Conservation (phyloP, 1,140 invertebrate genomes). For the Diorhabda carinulata region DNA sequence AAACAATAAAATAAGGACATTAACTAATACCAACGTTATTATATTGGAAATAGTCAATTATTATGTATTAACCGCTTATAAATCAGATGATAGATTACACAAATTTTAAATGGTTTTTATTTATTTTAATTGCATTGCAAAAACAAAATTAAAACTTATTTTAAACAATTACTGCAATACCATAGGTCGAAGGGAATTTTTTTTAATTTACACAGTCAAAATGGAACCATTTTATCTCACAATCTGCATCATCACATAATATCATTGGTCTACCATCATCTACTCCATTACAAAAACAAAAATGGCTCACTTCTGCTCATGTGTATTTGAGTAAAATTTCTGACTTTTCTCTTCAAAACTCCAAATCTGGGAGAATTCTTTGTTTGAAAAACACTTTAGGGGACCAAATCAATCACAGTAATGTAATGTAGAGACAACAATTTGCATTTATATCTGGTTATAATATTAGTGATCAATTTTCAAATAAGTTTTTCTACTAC, state of each 20-base stretch:
- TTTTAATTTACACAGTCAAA: conserved; percentile 7
- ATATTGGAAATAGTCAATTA: too few relatives aligned
- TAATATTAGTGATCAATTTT: conserved; percentile 5
- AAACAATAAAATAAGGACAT: too few relatives aligned
- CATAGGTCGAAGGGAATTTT: too few relatives aligned
- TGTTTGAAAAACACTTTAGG: conserved; percentile 13
- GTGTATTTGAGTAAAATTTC: conserved; percentile 5
- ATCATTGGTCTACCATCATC: conserved; percentile 17
- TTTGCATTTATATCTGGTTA: conserved; percentile 12
- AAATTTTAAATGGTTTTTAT: too few relatives aligned
- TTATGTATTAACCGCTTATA: too few relatives aligned
- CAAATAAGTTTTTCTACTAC: not conserved
- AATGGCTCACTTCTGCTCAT: conserved; percentile 4
- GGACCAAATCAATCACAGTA: conserved; percentile 16
- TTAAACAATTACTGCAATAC: too few relatives aligned
- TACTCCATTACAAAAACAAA: conserved; percentile 11
- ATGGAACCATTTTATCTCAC: conserved; percentile 12
- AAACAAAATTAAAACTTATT: too few relatives aligned
- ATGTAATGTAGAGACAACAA: not conserved
- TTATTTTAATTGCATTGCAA: too few relatives aligned
- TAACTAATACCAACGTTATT: too few relatives aligned
- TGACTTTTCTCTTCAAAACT: conserved; percentile 11
- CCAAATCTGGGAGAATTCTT: conserved; percentile 7
- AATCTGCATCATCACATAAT: conserved; percentile 8
- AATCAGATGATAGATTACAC: too few relatives aligned